Percentiles rank a stretch among this genome's conserved stretches.
Conservation (phyloP, 2,797 vertebrate species). For the Leptoclinus maculatus region DNA sequence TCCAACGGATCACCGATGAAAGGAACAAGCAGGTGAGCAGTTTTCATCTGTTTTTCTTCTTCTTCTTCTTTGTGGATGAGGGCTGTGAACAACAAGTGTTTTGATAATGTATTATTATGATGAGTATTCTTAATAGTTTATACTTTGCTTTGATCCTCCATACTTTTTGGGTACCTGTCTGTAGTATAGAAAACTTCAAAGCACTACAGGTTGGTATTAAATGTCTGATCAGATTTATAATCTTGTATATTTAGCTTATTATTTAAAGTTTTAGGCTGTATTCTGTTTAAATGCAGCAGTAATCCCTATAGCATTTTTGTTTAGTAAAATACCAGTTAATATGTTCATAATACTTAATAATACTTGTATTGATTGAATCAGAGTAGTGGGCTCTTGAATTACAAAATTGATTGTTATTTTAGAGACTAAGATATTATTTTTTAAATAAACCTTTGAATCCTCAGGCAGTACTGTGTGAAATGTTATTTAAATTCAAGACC, state of each 20-base stretch:
- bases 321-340: neutral
- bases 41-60: neutral
- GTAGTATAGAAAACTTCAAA: neutral
- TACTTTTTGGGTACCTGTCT: neutral
- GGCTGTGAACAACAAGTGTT: neutral
- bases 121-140: neutral
- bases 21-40: constrained; percentile 92
- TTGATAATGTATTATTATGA: neutral
- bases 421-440: neutral
- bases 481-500: neutral
- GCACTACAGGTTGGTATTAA: neutral
- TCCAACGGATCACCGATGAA: constrained; percentile 96
- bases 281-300: neutral
- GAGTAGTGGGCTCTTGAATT: neutral
- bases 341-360: neutral
- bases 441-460: neutral
- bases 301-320: neutral
- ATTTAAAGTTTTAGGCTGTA: neutral
- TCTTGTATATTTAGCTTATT: neutral
- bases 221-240: neutral
- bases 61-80: neutral
- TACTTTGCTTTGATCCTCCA: neutral
- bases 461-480: neutral
- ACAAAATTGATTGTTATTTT: neutral
- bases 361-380: neutral